Conservation (phyloP, 2,888 invertebrate species). For the Cerastis rubricosa region DNA sequence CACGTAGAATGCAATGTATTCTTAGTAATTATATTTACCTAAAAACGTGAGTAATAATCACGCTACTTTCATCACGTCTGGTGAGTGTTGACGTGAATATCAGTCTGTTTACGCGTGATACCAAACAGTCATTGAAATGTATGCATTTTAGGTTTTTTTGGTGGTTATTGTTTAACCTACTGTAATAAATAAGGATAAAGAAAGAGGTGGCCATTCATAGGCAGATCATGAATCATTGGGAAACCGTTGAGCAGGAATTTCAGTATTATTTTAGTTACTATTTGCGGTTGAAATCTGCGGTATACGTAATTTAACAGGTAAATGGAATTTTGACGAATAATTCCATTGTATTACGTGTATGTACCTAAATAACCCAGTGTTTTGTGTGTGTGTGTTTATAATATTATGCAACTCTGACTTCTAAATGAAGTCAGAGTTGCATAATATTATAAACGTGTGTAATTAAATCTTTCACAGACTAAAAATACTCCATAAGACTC, state of each 20-base stretch:
- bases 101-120: slow-evolving; percentile 37
- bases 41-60: slow-evolving; percentile 22
- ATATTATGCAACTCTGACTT: not conserved
- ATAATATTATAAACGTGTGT: too few relatives aligned
- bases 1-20: too few relatives aligned
- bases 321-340: slow-evolving; percentile 9
- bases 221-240: slow-evolving; percentile 20
- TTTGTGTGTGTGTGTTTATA: not conserved
- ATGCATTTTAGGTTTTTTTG: slow-evolving; percentile 10
- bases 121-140: not conserved
- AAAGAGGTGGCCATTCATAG: not conserved
- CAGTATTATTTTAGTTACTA: slow-evolving; percentile 12
- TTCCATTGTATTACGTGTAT: not conserved
- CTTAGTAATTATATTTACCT: slow-evolving; percentile 18
- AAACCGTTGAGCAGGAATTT: not conserved
- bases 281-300: slow-evolving; percentile 1
- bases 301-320: slow-evolving; percentile 14
- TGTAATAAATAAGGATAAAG: slow-evolving; percentile 13
- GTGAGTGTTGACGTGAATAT: slow-evolving; percentile 9
- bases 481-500: not conserved
- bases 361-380: not conserved
- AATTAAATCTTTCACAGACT: not conserved
- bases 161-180: not conserved
- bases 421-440: too few relatives aligned
- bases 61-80: slow-evolving; percentile 4